Evolutionary conservation across 2,113 vertebrate species (phyloP).

Genomic region (Muntiacus reevesi): DNA sequence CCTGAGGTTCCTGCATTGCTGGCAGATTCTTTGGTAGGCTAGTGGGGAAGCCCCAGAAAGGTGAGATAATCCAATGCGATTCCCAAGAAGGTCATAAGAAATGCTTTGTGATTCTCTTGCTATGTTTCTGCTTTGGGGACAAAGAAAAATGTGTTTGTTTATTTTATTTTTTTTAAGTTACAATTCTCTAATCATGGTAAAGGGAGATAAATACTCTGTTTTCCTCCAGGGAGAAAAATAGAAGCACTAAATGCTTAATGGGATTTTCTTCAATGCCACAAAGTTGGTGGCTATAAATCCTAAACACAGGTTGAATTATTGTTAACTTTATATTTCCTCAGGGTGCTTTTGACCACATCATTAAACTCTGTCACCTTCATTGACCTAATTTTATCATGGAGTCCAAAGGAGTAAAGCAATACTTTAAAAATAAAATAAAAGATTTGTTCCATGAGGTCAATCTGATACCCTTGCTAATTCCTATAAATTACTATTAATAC

Average conservation of each 20-base stretch:
- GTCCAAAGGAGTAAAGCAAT: constrained; percentile 12
- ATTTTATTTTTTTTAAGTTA: not conserved
- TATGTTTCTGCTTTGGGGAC: not conserved
- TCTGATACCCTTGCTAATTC: not conserved
- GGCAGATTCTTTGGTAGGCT: not conserved
- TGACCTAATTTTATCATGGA: constrained; percentile 31
- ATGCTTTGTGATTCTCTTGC: not conserved
- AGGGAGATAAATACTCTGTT: constrained; percentile 38
- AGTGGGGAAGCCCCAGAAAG: not conserved
- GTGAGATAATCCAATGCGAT: not conserved
- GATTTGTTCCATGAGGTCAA: not conserved
- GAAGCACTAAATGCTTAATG: constrained; percentile 2
- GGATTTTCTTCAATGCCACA: constrained; percentile 11
- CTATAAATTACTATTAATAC: not conserved
- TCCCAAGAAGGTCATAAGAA: not conserved
- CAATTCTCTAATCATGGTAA: constrained; percentile 39
- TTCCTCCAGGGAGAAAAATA: constrained; percentile 5
- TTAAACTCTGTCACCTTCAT: constrained; percentile 12
- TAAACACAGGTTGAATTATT: constrained; percentile 29
- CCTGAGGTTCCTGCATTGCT: not conserved
- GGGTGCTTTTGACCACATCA: constrained; percentile 32
- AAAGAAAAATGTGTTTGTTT: not conserved
- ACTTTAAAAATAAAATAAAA: not conserved
- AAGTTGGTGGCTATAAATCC: constrained; percentile 33
- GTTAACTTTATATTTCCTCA: constrained; percentile 58